Evolutionary conservation across 2,797 vertebrate genomes (phyloP).

Genomic region (Coreius guichenoti): DNA sequence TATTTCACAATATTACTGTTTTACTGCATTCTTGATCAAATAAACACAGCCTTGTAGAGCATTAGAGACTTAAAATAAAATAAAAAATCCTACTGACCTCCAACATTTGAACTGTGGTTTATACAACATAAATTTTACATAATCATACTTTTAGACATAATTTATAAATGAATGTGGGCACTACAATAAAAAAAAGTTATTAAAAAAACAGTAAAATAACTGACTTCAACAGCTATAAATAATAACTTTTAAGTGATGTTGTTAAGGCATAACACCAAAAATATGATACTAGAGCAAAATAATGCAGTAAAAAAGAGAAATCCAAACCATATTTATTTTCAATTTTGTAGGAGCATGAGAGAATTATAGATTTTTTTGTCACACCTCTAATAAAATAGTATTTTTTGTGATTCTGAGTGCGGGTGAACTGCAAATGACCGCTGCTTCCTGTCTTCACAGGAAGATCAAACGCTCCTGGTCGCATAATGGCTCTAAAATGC

Average conservation of each 20-base stretch:
- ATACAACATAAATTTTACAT: neutral
- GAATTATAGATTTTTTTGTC: conserved; percentile 9
- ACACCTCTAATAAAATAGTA: conserved; percentile 23
- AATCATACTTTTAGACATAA: neutral
- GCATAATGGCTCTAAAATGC: conserved; percentile 43
- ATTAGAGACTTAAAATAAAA: too few species aligned
- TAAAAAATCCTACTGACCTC: too few species aligned
- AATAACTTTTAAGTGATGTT: conserved; percentile 43
- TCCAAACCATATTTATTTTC: conserved; percentile 24
- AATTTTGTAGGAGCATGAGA: conserved; percentile 17
- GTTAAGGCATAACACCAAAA: conserved; percentile 40
- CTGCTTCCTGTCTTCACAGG: conserved; percentile 37
- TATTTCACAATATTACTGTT: neutral
- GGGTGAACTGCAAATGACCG: conserved; percentile 49
- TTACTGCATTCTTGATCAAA: neutral
- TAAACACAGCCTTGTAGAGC: neutral
- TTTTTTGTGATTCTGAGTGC: conserved; percentile 43
- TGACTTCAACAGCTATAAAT: neutral
- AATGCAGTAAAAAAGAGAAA: conserved; percentile 38
- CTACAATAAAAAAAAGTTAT: neutral
- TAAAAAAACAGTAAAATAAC: neutral
- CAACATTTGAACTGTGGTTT: neutral
- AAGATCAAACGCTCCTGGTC: conserved; percentile 54
- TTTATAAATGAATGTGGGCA: neutral
- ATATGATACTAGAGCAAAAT: conserved; percentile 26